Evolutionary conservation across 2,113 vertebrate genomes (phyloP).

Genomic region (Sylvia atricapilla): DNA sequence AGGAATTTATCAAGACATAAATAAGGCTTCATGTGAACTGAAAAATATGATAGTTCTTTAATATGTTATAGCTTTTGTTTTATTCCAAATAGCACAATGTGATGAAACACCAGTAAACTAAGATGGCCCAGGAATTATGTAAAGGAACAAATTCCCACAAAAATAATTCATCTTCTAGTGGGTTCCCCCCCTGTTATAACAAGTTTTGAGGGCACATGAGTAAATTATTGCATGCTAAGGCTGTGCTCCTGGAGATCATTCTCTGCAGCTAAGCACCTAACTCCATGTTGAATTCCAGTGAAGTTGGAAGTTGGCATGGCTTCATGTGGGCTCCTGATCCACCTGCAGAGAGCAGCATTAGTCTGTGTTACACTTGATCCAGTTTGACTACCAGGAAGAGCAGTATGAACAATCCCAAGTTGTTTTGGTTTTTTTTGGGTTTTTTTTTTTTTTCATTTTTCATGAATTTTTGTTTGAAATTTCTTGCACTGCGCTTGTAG

Average conservation of each 20-base stretch:
- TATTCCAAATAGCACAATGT: neutral
- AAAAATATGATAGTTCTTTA: neutral
- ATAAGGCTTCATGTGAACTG: neutral
- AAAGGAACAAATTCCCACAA: neutral
- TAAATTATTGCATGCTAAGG: neutral
- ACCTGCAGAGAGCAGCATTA: constrained; percentile 57
- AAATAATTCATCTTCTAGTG: neutral
- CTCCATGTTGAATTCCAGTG: neutral
- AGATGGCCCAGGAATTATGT: neutral
- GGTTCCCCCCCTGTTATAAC: neutral
- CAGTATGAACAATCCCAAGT: neutral
- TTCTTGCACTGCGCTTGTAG: fast-evolving
- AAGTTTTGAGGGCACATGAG: neutral
- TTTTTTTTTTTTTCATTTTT: neutral
- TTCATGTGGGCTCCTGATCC: neutral
- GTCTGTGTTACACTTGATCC: neutral
- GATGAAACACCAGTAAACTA: neutral
- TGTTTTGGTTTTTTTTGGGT: neutral
- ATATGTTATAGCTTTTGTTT: neutral
- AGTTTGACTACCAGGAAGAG: neutral
- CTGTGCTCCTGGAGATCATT: neutral
- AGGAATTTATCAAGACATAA: neutral
- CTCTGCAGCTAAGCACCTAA: neutral
- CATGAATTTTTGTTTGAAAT: neutral
- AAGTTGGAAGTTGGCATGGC: neutral